Percentiles rank a stretch among this genome's conserved stretches.
These are phyloP conservation scores for Cotesia vestalis DNA, from an alignment of 1,140 invertebrate genomes.

Conservation along the genomic window DNA sequence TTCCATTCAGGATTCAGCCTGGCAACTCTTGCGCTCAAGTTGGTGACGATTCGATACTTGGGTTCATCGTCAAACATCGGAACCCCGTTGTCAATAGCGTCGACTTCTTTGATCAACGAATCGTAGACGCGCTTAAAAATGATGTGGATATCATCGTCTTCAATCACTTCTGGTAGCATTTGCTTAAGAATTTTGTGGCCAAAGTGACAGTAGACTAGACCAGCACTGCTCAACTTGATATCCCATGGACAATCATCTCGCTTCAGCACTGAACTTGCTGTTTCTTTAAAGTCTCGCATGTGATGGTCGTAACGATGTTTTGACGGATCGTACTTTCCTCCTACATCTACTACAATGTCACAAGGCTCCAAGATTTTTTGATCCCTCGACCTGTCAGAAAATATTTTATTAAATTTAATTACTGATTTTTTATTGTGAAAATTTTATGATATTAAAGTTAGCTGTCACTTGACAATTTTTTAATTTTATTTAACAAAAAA, in stretches of 20 bases:
- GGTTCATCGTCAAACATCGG: conserved; percentile 80
- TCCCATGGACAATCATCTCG: conserved; percentile 66
- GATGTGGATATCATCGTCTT: conserved; percentile 65
- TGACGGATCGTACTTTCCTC: conserved; percentile 83
- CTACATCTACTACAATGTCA: conserved; percentile 97
- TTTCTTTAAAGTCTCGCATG: conserved; percentile 81
- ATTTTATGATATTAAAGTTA: too few species aligned
- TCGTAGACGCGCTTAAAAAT: conserved; percentile 90
- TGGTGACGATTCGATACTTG: conserved; percentile 65
- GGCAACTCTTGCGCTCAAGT: conserved; percentile 75
- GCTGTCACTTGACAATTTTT: too few species aligned
- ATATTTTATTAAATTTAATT: conserved; percentile 50
- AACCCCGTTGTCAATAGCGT: conserved; percentile 96
- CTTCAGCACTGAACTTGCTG: conserved; percentile 69
- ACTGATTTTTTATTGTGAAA: conserved; percentile 2
- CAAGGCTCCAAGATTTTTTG: conserved; percentile 77
- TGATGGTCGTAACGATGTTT: conserved; percentile 93
- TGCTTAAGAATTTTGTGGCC: conserved; percentile 81
- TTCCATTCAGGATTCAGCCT: conserved; percentile 92
- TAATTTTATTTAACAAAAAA: too few species aligned
- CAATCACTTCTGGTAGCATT: conserved; percentile 64
- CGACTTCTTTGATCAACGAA: conserved; percentile 91
- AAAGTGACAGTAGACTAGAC: conserved; percentile 92
- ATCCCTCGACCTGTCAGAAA: conserved; percentile 68
- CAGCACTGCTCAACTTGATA: conserved; percentile 92